phyloP scores from a whole-genome alignment of 2,113 vertebrate species.

The Bubo bubo region DNA sequence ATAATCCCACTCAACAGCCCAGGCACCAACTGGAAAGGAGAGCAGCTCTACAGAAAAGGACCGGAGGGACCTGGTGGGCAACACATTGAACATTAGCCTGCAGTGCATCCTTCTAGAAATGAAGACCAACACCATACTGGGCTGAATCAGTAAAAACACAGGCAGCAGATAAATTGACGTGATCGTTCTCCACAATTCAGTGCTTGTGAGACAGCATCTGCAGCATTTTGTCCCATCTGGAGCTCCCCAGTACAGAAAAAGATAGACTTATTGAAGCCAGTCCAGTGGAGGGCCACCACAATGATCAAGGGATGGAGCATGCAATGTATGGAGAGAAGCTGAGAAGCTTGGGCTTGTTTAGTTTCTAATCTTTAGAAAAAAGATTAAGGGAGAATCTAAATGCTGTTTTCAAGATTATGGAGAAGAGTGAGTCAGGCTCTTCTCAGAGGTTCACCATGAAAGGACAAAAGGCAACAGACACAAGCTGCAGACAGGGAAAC shows the following conservation, averaged over 20 bases:
- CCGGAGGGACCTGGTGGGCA: neutral
- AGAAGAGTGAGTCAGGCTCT: neutral
- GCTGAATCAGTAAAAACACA: neutral
- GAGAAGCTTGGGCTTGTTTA: neutral
- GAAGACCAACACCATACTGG: neutral
- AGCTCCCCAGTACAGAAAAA: neutral
- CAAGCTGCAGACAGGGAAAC: neutral
- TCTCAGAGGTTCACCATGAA: neutral
- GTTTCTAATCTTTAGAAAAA: neutral
- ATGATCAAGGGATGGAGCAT: rapidly evolving
- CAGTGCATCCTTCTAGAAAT: neutral
- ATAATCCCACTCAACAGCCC: neutral
- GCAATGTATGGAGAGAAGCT: rapidly evolving
- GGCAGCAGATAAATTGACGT: neutral
- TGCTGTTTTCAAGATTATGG: neutral
- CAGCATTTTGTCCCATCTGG: neutral
- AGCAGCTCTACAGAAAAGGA: neutral
- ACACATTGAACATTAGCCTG: rapidly evolving
- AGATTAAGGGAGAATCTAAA: neutral
- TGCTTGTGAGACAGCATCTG: neutral
- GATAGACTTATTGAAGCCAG: neutral
- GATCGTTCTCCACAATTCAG: neutral
- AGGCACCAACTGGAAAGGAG: neutral
- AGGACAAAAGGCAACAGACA: neutral
- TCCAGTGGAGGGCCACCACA: neutral